These are phyloP conservation scores for Pomacea canaliculata DNA, from an alignment of 2,888 invertebrate genomes.

Conservation along the genomic window DNA sequence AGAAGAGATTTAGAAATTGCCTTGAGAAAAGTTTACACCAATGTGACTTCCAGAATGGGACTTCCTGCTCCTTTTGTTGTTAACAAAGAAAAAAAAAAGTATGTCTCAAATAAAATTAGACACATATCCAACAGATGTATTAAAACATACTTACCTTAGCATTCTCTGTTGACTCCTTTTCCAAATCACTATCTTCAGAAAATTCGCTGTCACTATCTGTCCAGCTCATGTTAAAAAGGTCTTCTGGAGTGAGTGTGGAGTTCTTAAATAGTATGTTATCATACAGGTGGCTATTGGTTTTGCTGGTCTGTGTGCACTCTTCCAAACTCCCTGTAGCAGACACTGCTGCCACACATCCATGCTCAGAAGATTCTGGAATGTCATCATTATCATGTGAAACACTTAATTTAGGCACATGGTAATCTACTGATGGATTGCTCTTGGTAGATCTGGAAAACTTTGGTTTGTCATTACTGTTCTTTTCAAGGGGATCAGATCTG, in stretches of 20 bases:
- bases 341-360: constrained; percentile 6
- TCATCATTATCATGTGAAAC: background rate
- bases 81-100: background rate
- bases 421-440: background rate
- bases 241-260: constrained; percentile 46
- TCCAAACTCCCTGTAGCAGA: constrained; percentile 19
- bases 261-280: constrained; percentile 21
- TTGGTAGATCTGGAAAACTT: background rate
- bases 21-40: too few relatives aligned
- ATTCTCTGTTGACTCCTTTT: constrained; percentile 13
- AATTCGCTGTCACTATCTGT: constrained; percentile 55
- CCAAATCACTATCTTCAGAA: constrained; percentile 50
- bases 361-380: background rate
- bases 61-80: too few relatives aligned
- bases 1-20: too few relatives aligned
- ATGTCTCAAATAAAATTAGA: background rate
- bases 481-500: too few relatives aligned
- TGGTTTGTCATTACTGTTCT: too few relatives aligned
- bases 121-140: background rate
- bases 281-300: constrained; percentile 6
- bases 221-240: constrained; percentile 61
- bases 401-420: background rate
- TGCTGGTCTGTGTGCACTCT: background rate
- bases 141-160: background rate
- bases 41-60: too few relatives aligned